A percentile compares a stretch with the other conserved stretches of the same genome.
Evolutionary conservation across 2,113 vertebrate genomes (phyloP).

Genomic region (Lucifuga dentata): DNA sequence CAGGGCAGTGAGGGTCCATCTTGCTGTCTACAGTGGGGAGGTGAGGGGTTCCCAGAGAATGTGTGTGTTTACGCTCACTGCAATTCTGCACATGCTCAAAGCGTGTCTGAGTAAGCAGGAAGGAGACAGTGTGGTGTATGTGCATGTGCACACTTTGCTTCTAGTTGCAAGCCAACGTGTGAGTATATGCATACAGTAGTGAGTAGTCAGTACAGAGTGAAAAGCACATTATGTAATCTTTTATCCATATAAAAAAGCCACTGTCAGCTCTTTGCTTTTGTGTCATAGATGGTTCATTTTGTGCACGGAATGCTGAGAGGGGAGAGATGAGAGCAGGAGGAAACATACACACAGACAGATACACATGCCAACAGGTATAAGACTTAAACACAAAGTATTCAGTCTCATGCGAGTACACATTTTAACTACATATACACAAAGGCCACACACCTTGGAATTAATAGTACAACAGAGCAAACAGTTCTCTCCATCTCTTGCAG

Average conservation of each 20-base stretch:
- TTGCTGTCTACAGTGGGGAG: conserved; percentile 52
- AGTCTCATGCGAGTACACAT: conserved; percentile 2
- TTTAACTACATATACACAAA: conserved; percentile 11
- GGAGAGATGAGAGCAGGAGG: conserved; percentile 41
- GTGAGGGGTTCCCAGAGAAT: conserved; percentile 52
- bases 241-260: conserved; percentile 64
- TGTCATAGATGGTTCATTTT: conserved; percentile 63
- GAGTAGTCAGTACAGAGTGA: too few species aligned
- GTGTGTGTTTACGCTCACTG: conserved; percentile 29
- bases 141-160: conserved; percentile 52
- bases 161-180: conserved; percentile 57
- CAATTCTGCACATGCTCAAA: conserved; percentile 63
- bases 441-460: conserved; percentile 9
- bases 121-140: conserved; percentile 67
- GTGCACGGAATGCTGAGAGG: conserved; percentile 32
- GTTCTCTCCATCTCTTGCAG: conserved; percentile 38
- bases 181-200: conserved; percentile 48
- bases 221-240: conserved; percentile 77
- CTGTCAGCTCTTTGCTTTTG: conserved; percentile 77
- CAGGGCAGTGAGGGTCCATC: conserved; percentile 61
- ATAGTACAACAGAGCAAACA: not conserved
- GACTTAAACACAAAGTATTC: conserved; percentile 28
- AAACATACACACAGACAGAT: conserved; percentile 2
- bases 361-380: not conserved
- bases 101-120: conserved; percentile 62